These are phyloP conservation scores for Acanthiza pusilla DNA, from an alignment of 2,797 vertebrate genomes.

Conservation along the genomic window DNA sequence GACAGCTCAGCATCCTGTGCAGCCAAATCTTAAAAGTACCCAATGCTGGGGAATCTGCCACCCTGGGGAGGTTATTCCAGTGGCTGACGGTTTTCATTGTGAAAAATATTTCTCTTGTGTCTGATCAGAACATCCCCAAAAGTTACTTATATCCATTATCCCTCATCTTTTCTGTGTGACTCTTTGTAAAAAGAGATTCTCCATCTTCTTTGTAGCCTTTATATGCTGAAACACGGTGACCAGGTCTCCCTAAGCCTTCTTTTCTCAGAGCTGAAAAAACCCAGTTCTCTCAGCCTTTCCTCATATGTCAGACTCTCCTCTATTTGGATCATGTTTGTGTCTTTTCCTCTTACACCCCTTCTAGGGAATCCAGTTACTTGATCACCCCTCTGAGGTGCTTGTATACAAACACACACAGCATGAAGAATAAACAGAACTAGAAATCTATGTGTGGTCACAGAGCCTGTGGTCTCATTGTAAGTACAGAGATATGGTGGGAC, in stretches of 20 bases:
- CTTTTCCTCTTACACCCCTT: background rate
- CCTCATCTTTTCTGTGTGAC: background rate
- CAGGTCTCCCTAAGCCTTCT: background rate
- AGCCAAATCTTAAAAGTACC: background rate
- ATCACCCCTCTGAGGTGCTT: background rate
- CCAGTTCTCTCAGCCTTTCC: background rate
- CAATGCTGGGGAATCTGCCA: background rate
- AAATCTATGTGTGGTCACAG: accelerated
- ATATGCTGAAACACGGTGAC: background rate
- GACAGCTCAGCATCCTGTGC: background rate
- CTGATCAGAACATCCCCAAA: background rate
- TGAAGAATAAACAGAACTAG: background rate
- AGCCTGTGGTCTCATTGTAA: background rate
- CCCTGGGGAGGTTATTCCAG: background rate
- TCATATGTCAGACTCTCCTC: background rate
- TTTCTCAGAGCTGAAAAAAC: background rate
- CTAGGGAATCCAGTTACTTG: background rate
- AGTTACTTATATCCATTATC: background rate
- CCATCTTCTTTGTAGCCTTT: background rate
- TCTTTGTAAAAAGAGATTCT: background rate
- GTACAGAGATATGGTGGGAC: background rate
- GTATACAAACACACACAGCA: background rate
- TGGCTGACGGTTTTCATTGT: background rate
- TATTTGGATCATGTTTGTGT: background rate
- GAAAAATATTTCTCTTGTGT: background rate